These are phyloP conservation scores for Plutella xylostella DNA, from an alignment of 2,888 invertebrate species.

Conservation along the genomic window DNA sequence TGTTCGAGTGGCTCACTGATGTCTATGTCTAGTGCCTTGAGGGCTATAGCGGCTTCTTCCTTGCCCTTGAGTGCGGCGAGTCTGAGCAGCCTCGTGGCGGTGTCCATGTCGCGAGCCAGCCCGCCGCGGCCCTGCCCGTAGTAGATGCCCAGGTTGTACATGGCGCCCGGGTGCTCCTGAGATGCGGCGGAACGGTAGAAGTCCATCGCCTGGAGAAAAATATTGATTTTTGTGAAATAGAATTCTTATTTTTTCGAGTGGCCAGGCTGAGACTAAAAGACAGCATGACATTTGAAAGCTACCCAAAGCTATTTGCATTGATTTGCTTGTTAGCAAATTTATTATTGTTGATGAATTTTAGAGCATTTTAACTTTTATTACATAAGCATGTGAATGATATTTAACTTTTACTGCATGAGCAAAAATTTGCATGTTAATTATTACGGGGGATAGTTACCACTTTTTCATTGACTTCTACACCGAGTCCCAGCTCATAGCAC, in stretches of 20 bases:
- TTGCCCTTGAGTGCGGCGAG: constrained; percentile 72
- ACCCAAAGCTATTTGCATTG: neutral
- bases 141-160: constrained; percentile 77
- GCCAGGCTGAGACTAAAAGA: neutral
- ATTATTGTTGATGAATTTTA: neutral
- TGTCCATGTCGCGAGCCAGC: constrained; percentile 52
- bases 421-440: neutral
- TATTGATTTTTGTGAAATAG: neutral
- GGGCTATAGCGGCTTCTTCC: constrained; percentile 64
- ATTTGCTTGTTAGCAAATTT: neutral
- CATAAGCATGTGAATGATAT: neutral
- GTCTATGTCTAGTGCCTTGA: constrained; percentile 42
- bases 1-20: constrained; percentile 21
- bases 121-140: constrained; percentile 75
- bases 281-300: neutral
- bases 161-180: constrained; percentile 73
- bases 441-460: constrained; percentile 55
- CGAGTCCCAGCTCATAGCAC: constrained; percentile 77
- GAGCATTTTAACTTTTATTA: neutral
- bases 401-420: neutral
- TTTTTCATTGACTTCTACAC: constrained; percentile 68
- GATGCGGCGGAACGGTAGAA: constrained; percentile 74
- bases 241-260: constrained; percentile 1
- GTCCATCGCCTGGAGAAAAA: constrained; percentile 70
- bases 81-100: constrained; percentile 63